These are phyloP conservation scores for Drosophila borealis DNA, from an alignment of 2,888 invertebrate genomes.

Conservation along the genomic window DNA sequence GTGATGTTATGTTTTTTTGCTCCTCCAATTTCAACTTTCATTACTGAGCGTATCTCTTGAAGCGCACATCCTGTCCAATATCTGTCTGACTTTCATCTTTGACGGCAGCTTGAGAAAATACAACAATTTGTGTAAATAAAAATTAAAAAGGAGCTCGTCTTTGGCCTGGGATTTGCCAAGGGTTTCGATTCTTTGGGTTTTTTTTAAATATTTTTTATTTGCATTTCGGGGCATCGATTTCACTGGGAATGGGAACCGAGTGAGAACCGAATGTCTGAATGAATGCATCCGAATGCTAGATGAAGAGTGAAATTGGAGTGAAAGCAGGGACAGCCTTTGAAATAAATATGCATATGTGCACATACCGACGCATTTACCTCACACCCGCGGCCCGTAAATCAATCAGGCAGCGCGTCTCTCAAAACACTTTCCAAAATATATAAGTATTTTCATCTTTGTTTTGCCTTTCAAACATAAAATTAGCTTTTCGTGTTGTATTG, in stretches of 20 bases:
- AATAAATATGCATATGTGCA: background rate
- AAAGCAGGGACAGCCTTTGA: constrained; percentile 29
- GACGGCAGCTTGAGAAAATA: constrained; percentile 64
- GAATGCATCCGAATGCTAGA: constrained; percentile 15
- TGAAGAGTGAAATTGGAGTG: constrained; percentile 55
- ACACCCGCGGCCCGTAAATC: constrained; percentile 62
- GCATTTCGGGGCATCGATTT: constrained; percentile 71
- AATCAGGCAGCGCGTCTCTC: constrained; percentile 63
- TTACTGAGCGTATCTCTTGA: constrained; percentile 4
- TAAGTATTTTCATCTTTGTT: constrained; percentile 1
- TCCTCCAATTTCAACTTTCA: constrained; percentile 29
- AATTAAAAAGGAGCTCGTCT: constrained; percentile 18
- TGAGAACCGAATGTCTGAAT: constrained; percentile 18
- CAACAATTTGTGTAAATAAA: constrained; percentile 65
- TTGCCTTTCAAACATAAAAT: constrained; percentile 43
- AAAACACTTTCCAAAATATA: constrained; percentile 36
- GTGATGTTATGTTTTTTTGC: background rate
- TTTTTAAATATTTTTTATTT: constrained; percentile 63
- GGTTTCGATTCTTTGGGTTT: constrained; percentile 9
- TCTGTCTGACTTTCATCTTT: constrained; percentile 62
- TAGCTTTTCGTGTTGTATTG: constrained; percentile 56
- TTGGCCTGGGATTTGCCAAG: constrained; percentile 25
- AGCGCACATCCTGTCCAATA: constrained; percentile 59
- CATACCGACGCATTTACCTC: background rate
- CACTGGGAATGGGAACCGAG: constrained; percentile 62